Evolutionary conservation across 2,888 invertebrate species (phyloP).

Genomic region (Archips xylosteana): DNA sequence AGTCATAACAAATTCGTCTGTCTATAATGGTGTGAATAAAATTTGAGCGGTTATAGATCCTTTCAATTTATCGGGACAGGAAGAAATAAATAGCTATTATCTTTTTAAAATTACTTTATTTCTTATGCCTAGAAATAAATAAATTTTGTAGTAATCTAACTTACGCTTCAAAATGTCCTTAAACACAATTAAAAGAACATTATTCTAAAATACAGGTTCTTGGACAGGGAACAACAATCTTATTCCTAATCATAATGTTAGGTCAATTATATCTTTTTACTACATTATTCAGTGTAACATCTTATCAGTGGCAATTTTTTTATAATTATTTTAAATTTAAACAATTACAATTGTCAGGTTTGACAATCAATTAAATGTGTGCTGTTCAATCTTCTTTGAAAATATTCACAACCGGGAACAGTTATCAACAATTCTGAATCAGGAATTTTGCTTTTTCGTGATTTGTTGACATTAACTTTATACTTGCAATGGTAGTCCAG

Average conservation of each 20-base stretch:
- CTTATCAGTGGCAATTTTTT: neutral
- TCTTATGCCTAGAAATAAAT: conserved; percentile 28
- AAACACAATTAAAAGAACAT: conserved; percentile 3
- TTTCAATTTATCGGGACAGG: too few species aligned
- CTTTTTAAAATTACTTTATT: conserved; percentile 7
- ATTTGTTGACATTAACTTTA: conserved; percentile 79
- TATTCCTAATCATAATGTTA: neutral
- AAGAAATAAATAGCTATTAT: neutral
- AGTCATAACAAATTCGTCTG: too few species aligned
- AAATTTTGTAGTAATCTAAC: conserved; percentile 7
- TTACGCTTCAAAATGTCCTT: neutral
- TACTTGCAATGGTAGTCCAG: conserved; percentile 85
- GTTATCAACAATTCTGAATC: conserved; percentile 82
- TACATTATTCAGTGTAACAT: neutral
- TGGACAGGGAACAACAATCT: conserved; percentile 8
- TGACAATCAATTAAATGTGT: conserved; percentile 60
- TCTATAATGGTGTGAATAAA: too few species aligned
- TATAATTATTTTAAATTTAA: neutral
- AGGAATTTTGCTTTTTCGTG: conserved; percentile 62
- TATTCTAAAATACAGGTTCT: conserved; percentile 2
- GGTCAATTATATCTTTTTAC: neutral
- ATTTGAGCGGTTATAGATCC: too few species aligned
- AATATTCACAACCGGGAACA: conserved; percentile 83
- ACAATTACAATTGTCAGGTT: conserved; percentile 44
- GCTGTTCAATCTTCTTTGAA: conserved; percentile 69